phyloP scores from a whole-genome alignment of 2,888 invertebrate species.

The Plusia festucae region DNA sequence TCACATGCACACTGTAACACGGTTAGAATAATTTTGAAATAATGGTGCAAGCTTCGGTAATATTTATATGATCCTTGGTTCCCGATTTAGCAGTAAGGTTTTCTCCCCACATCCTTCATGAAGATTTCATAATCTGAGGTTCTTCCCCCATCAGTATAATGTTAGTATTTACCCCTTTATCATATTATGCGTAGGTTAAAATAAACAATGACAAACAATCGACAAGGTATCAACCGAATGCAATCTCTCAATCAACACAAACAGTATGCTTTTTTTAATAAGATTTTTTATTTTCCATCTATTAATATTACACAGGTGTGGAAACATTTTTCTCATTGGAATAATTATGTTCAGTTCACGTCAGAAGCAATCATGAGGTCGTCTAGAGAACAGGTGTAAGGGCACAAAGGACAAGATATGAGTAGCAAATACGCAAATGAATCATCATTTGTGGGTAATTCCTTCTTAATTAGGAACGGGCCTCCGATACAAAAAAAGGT shows the following conservation, averaged over 20 bases:
- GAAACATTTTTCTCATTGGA: too few relatives aligned
- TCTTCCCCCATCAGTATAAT: constrained; percentile 1
- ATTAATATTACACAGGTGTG: too few relatives aligned
- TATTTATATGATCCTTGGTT: not conserved
- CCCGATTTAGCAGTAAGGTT: not conserved
- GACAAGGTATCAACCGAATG: not conserved
- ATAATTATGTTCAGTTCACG: too few relatives aligned
- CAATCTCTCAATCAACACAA: not conserved
- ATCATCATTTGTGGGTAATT: too few relatives aligned
- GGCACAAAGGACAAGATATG: too few relatives aligned
- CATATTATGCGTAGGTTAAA: not conserved
- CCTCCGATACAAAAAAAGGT: too few relatives aligned
- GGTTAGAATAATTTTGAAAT: not conserved
- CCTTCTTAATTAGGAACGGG: too few relatives aligned
- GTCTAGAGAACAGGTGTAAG: too few relatives aligned
- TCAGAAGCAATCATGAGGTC: too few relatives aligned
- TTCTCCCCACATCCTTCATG: not conserved
- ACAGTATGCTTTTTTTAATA: too few relatives aligned
- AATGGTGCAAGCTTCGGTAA: not conserved
- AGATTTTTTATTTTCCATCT: too few relatives aligned
- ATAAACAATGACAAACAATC: not conserved
- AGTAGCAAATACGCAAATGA: too few relatives aligned
- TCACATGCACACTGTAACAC: not conserved
- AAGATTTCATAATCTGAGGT: not conserved
- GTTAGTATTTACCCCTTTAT: not conserved